phyloP scores from a whole-genome alignment of 1,140 invertebrate genomes.

The Wiebesia pumilae region DNA sequence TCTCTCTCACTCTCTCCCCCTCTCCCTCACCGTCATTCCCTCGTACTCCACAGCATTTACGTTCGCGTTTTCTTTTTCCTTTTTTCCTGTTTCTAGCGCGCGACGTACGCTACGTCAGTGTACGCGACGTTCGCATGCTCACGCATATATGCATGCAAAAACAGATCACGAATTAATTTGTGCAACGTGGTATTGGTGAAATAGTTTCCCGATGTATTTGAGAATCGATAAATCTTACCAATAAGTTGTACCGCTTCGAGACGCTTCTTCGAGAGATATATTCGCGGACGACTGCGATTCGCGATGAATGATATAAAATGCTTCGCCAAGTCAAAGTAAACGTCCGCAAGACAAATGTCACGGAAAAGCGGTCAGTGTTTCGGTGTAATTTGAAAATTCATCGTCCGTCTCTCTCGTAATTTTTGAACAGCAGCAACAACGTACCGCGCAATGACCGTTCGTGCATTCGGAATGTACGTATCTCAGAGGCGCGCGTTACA shows the following conservation, averaged over 20 bases:
- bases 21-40: slow-evolving; percentile 36
- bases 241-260: not conserved
- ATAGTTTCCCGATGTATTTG: not conserved
- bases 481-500: no score
- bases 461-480: no score
- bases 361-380: no score
- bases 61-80: slow-evolving; percentile 31
- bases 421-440: no score
- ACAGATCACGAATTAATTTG: slow-evolving; percentile 4
- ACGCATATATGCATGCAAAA: not conserved
- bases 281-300: no score
- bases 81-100: slow-evolving; percentile 4
- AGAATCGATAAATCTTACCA: not conserved
- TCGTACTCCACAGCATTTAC: not conserved
- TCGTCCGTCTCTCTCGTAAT: no score
- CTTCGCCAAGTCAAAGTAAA: no score
- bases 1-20: slow-evolving; percentile 32
- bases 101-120: not conserved
- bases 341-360: no score
- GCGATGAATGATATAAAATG: no score
- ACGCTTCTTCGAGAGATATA: no score
- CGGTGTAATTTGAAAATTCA: no score
- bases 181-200: not conserved
- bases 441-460: no score
- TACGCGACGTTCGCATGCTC: not conserved